Evolutionary conservation across 2,113 vertebrate species (phyloP), one percentile per base, ranked within the genome.

Genomic region (Halichoeres trimaculatus): DNA sequence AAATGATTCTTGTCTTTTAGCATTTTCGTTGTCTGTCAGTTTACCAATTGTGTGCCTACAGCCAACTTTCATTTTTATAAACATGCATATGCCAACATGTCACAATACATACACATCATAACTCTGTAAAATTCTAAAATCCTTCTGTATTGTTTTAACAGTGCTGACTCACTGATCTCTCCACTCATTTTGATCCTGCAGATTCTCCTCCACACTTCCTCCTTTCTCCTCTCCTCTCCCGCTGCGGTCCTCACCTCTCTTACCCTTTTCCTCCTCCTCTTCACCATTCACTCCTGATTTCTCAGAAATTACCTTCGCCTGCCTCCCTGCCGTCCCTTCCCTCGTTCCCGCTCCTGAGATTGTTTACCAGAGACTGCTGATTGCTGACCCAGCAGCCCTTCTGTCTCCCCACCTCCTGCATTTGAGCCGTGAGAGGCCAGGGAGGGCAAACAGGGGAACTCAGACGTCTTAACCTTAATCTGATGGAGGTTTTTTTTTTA

Each of bases 321-420:
- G 74, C 70, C 50, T 38, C 62, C 50, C 73, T 70, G 76, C 65
- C 62, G 65, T 76, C 56, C 71, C 69, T 67, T 38, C 30, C 22
- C 35, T 61, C 59, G 7, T 10, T 65, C 40, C 47, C 60, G 34
- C 61, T 62, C 60, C n/a, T 41, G 45, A 8, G 41, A 73, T 88
- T 88, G 76, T 84, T 78, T 84, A 76, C 63, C 38, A 16, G 24
- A 0, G n/a, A 71, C 48, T 55, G 56, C 43, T 11, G 70, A 85
- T 51, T 78, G 84, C 89, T 86, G 88, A 91, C 84, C 60, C 22
- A 64, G 89, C 87, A 83, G 73, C 65, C 65, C 70, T 10, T 36
- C 70, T 74, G 50, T 76, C 83, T 81, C 41, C 65, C 22, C 56
- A 54, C 60, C 54, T 68, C 66, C 66, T 80, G 85, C 63, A 54